Base-by-base conservation (phyloP, 2,797 vertebrate genomes). In the Phalanger gymnotis region DNA sequence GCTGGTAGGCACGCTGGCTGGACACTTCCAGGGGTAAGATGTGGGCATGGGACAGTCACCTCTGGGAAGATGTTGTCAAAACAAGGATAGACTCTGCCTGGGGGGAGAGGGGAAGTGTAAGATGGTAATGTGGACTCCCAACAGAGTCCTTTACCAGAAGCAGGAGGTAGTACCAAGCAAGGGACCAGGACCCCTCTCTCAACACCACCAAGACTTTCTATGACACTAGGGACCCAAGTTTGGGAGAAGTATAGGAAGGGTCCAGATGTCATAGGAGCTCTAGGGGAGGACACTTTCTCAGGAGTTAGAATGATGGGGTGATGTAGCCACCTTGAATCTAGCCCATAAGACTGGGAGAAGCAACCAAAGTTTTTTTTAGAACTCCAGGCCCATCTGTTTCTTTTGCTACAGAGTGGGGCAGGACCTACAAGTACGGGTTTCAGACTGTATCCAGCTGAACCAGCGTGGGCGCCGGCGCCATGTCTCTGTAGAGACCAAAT, bases 1-100 rank as follows among this genome's bases (percentile, higher is more conserved):
- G 97, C 98, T 99, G 96, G 99, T 99, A 98, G 99, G 99, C 2
- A 94, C 98, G 9, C 95, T 99, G 95, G 98, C 98, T 2, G 91
- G 90, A 5, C 93, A 96, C 90, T 96, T 94, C 87, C 93, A 91
- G 25, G 94, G 95, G 94, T 96, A 54, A 96, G 54, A 40, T 28
- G 14, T 30, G 19, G 19, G 34, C 54, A 25, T 81, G 40, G 13
- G 53, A 51, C 54, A 5, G 30, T 51, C 10, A 4, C 53, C 34
- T 2, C 47, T 47, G 0, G 91, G 25, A 56, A 52, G 58, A 22
- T 25, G 14, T 55, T 66, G 47, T 19, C 66, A 54, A 52, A 30
- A 61, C 5, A 11, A 47, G 61, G 34, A 30, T 52, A 40, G 66
- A 31, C 10, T 54, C n/a, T 87, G 40, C 53, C 10, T 9, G 0